phyloP scores from a whole-genome alignment of 2,113 vertebrate species.

The Dryoscopus gambensis region DNA sequence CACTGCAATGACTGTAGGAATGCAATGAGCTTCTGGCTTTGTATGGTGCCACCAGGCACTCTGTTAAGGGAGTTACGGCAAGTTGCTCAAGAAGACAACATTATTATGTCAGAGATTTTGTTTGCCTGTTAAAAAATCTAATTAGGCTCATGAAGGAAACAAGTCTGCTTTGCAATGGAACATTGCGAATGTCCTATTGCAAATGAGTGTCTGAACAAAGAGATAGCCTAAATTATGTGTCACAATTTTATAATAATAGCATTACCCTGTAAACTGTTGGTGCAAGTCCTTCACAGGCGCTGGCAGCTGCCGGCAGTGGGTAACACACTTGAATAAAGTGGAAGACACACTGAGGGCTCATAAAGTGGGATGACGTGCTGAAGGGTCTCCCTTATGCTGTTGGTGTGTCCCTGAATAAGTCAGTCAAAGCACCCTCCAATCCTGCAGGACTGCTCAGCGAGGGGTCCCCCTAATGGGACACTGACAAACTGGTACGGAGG shows the following conservation, averaged over 20 bases:
- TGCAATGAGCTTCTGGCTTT: not conserved
- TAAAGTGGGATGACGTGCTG: not conserved
- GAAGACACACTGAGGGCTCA: not conserved
- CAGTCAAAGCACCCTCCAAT: accelerated
- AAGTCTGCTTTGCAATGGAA: not conserved
- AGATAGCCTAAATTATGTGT: not conserved
- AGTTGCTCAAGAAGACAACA: not conserved
- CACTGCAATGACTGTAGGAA: not conserved
- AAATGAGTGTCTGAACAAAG: not conserved
- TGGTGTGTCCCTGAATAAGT: not conserved
- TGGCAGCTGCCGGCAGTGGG: not conserved
- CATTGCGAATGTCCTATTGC: too few relatives aligned
- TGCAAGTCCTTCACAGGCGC: not conserved
- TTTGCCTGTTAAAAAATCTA: not conserved
- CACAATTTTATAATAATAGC: too few relatives aligned
- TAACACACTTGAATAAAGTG: not conserved
- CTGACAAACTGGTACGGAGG: too few relatives aligned
- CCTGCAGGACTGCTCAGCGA: not conserved
- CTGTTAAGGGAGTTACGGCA: not conserved
- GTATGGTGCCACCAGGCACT: not conserved
- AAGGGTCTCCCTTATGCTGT: too few relatives aligned
- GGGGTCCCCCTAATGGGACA: accelerated
- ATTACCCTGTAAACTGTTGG: not conserved
- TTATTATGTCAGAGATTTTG: not conserved
- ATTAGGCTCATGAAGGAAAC: not conserved